Evolutionary conservation across 2,888 invertebrate species (phyloP).

Genomic region (Drosophila melanosoma): DNA sequence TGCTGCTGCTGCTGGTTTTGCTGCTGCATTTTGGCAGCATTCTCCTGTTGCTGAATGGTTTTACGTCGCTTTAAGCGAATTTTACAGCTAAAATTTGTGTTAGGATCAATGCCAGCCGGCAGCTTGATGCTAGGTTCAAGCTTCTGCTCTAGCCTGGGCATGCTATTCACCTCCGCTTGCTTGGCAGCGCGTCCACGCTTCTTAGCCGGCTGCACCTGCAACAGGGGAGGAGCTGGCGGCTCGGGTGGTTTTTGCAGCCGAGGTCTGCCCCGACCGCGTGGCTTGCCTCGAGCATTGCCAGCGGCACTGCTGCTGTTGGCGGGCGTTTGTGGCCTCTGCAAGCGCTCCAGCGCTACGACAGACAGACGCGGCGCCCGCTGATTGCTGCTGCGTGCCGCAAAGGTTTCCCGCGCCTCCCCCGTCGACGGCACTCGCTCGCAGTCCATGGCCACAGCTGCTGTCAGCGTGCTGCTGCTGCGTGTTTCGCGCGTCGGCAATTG

Average conservation of each 20-base stretch:
- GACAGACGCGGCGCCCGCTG: constrained; percentile 86
- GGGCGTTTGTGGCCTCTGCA: constrained; percentile 85
- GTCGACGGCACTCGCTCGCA: constrained; percentile 90
- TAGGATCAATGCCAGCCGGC: constrained; percentile 82
- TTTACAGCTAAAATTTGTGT: constrained; percentile 81
- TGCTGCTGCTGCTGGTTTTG: not conserved
- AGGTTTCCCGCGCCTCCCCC: constrained; percentile 89
- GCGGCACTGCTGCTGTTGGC: constrained; percentile 24
- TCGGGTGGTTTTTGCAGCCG: constrained; percentile 18
- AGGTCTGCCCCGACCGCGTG: constrained; percentile 53
- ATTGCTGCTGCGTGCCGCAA: constrained; percentile 86
- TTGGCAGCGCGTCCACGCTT: constrained; percentile 56
- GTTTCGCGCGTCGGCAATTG: constrained; percentile 49
- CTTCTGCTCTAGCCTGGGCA: constrained; percentile 31
- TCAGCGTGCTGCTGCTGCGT: constrained; percentile 49
- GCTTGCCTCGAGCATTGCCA: constrained; percentile 24
- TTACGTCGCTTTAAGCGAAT: constrained; percentile 80
- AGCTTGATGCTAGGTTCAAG: constrained; percentile 67
- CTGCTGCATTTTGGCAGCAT: constrained; percentile 1
- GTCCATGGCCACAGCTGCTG: constrained; percentile 30
- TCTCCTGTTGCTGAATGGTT: constrained; percentile 42
- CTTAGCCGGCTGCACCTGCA: constrained; percentile 45
- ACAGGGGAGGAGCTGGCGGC: constrained; percentile 12
- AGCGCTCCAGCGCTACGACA: constrained; percentile 87
- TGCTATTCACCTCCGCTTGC: not conserved